Percentiles rank a stretch among this genome's conserved stretches.
phyloP scores from a whole-genome alignment of 2,888 invertebrate species.

The Noctua pronuba region DNA sequence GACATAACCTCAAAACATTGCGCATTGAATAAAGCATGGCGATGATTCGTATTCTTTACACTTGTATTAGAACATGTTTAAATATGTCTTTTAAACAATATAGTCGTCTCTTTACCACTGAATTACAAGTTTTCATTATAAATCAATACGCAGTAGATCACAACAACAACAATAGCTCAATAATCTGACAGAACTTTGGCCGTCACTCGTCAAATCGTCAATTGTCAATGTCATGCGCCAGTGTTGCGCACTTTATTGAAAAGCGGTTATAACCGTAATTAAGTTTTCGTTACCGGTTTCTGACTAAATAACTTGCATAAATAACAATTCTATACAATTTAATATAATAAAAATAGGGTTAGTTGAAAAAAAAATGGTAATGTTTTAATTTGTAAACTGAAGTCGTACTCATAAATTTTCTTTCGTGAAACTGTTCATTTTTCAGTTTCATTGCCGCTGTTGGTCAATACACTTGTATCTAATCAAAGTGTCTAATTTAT shows the following conservation, averaged over 20 bases:
- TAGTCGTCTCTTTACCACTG: neutral
- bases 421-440: neutral
- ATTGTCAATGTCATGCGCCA: constrained; percentile 6
- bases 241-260: constrained; percentile 33
- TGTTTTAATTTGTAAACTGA: neutral
- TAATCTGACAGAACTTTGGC: constrained; percentile 12
- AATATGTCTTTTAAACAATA: neutral
- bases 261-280: constrained; percentile 29
- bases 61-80: constrained; percentile 18
- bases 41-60: constrained; percentile 50
- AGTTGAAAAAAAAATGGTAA: neutral
- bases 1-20: constrained; percentile 85
- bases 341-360: neutral
- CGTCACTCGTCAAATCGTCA: no score
- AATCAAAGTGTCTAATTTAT: constrained; percentile 71
- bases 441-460: constrained; percentile 53
- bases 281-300: constrained; percentile 23
- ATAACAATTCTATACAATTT: neutral
- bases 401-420: neutral
- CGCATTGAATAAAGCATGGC: constrained; percentile 78
- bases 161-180: constrained; percentile 5
- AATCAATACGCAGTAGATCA: constrained; percentile 3
- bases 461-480: constrained; percentile 78
- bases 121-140: constrained; percentile 14
- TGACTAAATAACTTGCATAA: neutral